Percentiles rank a stretch among this genome's conserved stretches.
Evolutionary conservation across 2,888 invertebrate genomes (phyloP).

Genomic region (Plagodis pulveraria): DNA sequence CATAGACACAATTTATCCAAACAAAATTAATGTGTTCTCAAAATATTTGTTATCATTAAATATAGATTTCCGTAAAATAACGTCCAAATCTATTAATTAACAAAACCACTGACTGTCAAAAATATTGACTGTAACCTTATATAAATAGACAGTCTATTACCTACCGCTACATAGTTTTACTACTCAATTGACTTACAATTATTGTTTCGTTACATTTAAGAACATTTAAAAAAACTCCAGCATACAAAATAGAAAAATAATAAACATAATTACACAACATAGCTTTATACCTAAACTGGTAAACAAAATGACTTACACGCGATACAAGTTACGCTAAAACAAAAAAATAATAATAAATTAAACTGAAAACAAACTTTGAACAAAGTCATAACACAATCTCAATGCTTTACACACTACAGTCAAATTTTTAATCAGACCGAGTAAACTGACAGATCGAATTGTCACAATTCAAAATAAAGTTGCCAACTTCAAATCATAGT

Average conservation of each 20-base stretch:
- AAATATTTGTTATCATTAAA: too few relatives aligned
- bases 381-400: conserved; percentile 35
- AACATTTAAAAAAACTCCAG: conserved; percentile 42
- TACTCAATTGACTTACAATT: conserved; percentile 24
- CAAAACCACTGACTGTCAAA: too few relatives aligned
- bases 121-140: neutral
- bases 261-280: conserved; percentile 40
- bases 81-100: too few relatives aligned
- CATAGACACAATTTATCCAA: too few relatives aligned
- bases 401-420: conserved; percentile 38
- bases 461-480: too few relatives aligned
- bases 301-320: conserved; percentile 59
- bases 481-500: too few relatives aligned
- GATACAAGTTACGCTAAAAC: conserved; percentile 50
- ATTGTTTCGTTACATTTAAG: conserved; percentile 38
- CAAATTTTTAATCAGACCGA: too few relatives aligned
- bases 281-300: conserved; percentile 62
- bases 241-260: conserved; percentile 43
- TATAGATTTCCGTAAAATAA: too few relatives aligned
- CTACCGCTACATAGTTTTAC: conserved; percentile 13
- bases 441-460: too few relatives aligned
- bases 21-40: too few relatives aligned
- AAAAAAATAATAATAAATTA: conserved; percentile 27
- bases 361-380: conserved; percentile 32
- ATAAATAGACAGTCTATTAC: conserved; percentile 4